Evolutionary conservation across 1,140 invertebrate species (phyloP).

Genomic region (Metopolophium dirhodum): DNA sequence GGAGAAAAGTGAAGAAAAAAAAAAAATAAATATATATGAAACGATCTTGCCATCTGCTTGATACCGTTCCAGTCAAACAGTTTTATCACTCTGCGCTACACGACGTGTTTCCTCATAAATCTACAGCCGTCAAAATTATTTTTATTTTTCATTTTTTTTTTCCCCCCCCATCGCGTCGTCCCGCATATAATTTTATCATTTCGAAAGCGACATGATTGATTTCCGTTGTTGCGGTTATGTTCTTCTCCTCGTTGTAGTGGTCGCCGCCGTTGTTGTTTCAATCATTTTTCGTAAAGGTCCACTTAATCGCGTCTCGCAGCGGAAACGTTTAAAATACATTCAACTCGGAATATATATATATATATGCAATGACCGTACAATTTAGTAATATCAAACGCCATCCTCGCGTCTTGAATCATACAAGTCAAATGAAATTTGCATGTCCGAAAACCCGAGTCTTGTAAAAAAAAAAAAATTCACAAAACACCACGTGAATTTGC

Average conservation of each 20-base stretch:
- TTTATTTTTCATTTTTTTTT: conserved; percentile 24
- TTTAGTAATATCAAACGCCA: background rate
- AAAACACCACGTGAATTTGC: background rate
- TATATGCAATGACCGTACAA: too few relatives aligned
- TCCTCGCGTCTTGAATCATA: background rate
- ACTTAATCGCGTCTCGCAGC: background rate
- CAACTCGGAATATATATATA: background rate
- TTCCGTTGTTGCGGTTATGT: background rate
- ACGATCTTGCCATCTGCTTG: conserved; percentile 46
- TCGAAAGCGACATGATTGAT: conserved; percentile 37
- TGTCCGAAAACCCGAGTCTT: background rate
- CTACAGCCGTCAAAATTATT: conserved; percentile 52
- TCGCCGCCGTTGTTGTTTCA: background rate
- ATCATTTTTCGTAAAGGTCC: background rate
- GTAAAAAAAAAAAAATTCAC: background rate
- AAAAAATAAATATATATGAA: conserved; percentile 40
- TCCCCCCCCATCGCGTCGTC: background rate
- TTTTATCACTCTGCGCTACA: conserved; percentile 49
- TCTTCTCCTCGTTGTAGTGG: too few relatives aligned
- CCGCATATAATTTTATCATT: conserved; percentile 39
- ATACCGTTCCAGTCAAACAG: conserved; percentile 52
- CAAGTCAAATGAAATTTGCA: background rate
- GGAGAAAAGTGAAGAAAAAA: conserved; percentile 30
- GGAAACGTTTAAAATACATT: background rate
- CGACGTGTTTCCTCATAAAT: conserved; percentile 46